These are phyloP conservation scores for Temnothorax rugatulus DNA, from an alignment of 2,888 invertebrate genomes.

Conservation along the genomic window DNA sequence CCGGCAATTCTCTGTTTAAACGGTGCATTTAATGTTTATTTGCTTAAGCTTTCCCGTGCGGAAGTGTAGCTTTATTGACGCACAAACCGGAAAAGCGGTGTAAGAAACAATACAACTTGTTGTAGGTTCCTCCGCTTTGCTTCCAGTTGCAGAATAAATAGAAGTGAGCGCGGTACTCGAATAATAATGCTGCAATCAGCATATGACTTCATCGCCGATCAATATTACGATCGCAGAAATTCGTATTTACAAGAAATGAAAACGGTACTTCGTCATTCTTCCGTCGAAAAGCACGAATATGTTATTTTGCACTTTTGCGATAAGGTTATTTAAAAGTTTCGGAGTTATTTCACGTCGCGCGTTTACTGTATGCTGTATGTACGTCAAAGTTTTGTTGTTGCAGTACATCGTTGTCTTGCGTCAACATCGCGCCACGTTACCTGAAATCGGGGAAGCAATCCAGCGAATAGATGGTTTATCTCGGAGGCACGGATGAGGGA, in stretches of 20 bases:
- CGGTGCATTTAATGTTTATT: conserved; percentile 43
- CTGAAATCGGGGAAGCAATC: conserved; percentile 57
- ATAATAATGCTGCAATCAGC: conserved; percentile 28
- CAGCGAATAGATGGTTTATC: conserved; percentile 68
- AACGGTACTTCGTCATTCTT: background rate
- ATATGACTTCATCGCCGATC: conserved; percentile 13
- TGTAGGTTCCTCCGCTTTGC: background rate
- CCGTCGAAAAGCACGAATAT: background rate
- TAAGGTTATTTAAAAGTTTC: conserved; percentile 25
- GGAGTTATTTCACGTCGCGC: conserved; percentile 32
- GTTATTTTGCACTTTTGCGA: conserved; percentile 9
- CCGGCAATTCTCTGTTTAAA: conserved; percentile 38
- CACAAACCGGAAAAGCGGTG: conserved; percentile 23
- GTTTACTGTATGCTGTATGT: background rate
- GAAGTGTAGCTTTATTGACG: conserved; percentile 39
- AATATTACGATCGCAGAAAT: conserved; percentile 1
- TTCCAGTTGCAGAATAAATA: conserved; percentile 10
- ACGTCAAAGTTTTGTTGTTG: conserved; percentile 60
- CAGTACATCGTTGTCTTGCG: conserved; percentile 55
- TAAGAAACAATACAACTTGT: conserved; percentile 34
- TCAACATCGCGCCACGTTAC: conserved; percentile 61
- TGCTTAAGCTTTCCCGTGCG: conserved; percentile 38
- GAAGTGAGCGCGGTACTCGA: conserved; percentile 19
- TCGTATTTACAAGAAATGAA: background rate
- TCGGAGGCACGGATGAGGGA: conserved; percentile 45